These are phyloP conservation scores for Ennomos erosarius DNA, from an alignment of 2,888 invertebrate genomes.

Conservation along the genomic window DNA sequence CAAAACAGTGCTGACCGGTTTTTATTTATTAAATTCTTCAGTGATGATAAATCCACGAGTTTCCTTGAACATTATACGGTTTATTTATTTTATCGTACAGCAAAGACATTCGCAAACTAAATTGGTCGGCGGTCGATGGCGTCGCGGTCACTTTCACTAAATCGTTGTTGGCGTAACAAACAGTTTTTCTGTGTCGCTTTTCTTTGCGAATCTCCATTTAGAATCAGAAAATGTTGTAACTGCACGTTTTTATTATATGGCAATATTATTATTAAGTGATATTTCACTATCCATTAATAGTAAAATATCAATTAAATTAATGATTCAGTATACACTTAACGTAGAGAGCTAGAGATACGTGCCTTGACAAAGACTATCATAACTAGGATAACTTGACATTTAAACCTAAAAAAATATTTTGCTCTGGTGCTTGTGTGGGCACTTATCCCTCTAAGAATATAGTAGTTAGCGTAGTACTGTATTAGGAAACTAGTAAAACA, in stretches of 20 bases:
- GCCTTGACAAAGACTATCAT: conserved; percentile 17
- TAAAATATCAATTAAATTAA: too few species aligned
- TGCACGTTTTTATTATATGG: too few species aligned
- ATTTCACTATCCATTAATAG: too few species aligned
- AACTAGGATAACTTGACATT: too few species aligned
- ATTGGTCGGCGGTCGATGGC: conserved; percentile 45
- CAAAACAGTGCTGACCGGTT: conserved; percentile 44
- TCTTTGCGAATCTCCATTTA: conserved; percentile 56
- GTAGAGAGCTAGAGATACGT: conserved; percentile 15
- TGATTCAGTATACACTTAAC: too few species aligned
- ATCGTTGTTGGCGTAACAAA: conserved; percentile 65
- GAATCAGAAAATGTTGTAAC: neutral
- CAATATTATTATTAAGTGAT: too few species aligned
- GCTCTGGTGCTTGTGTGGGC: neutral
- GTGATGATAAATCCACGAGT: conserved; percentile 26
- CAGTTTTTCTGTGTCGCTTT: conserved; percentile 65
- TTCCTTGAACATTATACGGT: conserved; percentile 9
- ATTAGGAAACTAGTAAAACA: conserved; percentile 60
- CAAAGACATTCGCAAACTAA: conserved; percentile 57
- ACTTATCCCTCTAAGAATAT: conserved; percentile 35
- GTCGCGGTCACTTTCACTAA: conserved; percentile 65
- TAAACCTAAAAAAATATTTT: neutral
- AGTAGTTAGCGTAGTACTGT: conserved; percentile 40
- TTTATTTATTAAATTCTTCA: conserved; percentile 36
- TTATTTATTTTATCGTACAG: conserved; percentile 26